Percentiles rank a stretch among this genome's conserved stretches.
Evolutionary conservation across 2,888 invertebrate species (phyloP).

Genomic region (Stenoptilia bipunctidactyla): DNA sequence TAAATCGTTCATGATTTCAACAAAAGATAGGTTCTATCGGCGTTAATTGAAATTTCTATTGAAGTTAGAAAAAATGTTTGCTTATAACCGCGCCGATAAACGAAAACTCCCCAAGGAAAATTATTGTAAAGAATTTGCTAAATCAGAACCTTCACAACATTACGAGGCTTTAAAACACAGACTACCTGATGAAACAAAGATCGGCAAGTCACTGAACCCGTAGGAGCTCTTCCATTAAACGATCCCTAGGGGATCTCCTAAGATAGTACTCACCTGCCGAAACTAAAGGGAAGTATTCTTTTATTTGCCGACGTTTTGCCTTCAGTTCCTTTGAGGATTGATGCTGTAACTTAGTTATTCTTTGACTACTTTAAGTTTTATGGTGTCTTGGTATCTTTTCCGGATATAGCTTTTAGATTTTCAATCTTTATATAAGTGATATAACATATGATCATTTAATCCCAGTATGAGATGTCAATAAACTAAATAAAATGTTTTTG

Average conservation of each 20-base stretch:
- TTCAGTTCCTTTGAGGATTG: conserved; percentile 3
- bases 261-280: conserved; percentile 52
- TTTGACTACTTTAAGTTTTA: conserved; percentile 39
- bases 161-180: neutral
- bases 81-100: neutral
- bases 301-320: conserved; percentile 7
- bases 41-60: no score
- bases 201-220: conserved; percentile 41
- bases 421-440: no score
- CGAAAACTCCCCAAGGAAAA: neutral
- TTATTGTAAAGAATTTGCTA: neutral
- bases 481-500: no score
- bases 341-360: neutral
- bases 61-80: no score
- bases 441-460: no score
- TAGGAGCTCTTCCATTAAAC: conserved; percentile 30
- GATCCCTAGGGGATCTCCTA: conserved; percentile 30
- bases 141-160: conserved; percentile 1
- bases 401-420: no score
- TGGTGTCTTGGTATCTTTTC: no score
- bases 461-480: no score
- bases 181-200: conserved; percentile 10
- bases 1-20: no score
- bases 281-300: conserved; percentile 17
- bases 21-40: no score